These are phyloP conservation scores for Atopsyche davidsoni DNA, from an alignment of 1,140 invertebrate genomes.

Conservation along the genomic window DNA sequence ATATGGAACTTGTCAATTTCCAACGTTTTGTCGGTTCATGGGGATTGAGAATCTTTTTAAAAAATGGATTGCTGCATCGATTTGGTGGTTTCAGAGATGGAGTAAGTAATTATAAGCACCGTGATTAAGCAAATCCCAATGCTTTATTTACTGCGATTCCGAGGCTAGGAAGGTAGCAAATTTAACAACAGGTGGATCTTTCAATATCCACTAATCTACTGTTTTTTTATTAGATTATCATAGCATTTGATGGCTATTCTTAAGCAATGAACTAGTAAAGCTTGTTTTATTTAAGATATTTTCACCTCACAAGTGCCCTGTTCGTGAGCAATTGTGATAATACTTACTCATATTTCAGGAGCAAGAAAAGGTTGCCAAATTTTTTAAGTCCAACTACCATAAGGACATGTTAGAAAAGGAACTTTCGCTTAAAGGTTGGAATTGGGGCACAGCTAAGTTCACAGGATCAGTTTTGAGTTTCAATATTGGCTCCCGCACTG, in stretches of 20 bases:
- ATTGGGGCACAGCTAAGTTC: conserved; percentile 96
- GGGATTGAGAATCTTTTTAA: conserved; percentile 85
- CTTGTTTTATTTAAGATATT: too few species aligned
- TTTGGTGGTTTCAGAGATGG: conserved; percentile 91
- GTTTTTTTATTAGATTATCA: not conserved
- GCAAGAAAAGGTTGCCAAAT: conserved; percentile 79
- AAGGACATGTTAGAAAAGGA: conserved; percentile 88
- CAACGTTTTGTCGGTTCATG: conserved; percentile 85
- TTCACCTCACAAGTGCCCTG: not conserved
- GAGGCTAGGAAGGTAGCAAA: too few species aligned
- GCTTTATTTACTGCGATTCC: too few species aligned
- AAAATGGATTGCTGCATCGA: conserved; percentile 85
- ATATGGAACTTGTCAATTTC: conserved; percentile 89
- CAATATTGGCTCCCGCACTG: conserved; percentile 80
- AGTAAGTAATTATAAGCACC: conserved; percentile 49
- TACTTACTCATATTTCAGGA: conserved; percentile 52
- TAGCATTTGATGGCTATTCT: too few species aligned
- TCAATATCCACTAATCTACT: not conserved
- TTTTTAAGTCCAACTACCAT: conserved; percentile 77
- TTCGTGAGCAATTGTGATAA: not conserved
- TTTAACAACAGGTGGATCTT: too few species aligned
- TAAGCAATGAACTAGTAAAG: too few species aligned
- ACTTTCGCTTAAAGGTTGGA: conserved; percentile 95
- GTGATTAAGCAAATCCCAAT: too few species aligned
- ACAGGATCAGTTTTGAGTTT: conserved; percentile 88